These are phyloP conservation scores for Pogonophryne albipinna DNA, from an alignment of 2,797 vertebrate species.

Conservation along the genomic window DNA sequence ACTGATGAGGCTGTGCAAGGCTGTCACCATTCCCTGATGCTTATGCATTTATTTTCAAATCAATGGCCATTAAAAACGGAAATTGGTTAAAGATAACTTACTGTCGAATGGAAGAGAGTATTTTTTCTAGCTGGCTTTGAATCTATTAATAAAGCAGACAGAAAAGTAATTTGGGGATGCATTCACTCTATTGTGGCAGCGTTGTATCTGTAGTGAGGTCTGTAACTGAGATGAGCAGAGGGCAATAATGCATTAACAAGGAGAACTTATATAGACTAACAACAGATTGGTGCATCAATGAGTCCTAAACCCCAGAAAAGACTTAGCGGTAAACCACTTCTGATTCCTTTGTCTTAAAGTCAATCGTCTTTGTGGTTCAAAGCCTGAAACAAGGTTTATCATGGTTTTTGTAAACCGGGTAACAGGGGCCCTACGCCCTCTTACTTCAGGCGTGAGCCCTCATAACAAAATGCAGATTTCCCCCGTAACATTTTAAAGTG, in stretches of 20 bases:
- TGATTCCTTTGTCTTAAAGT: too few species aligned
- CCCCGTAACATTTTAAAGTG: too few species aligned
- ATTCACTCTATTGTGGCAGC: slow-evolving; percentile 37
- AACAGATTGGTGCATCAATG: too few species aligned
- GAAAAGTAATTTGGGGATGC: slow-evolving; percentile 51
- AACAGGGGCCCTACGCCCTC: too few species aligned
- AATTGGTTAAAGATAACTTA: slow-evolving; percentile 52
- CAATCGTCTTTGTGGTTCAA: too few species aligned
- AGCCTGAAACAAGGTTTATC: too few species aligned
- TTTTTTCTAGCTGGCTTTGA: slow-evolving; percentile 35
- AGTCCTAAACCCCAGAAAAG: too few species aligned
- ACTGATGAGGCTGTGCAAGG: slow-evolving; percentile 51
- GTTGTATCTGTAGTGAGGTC: slow-evolving; percentile 56
- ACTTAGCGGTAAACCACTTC: too few species aligned
- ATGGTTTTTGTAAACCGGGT: too few species aligned
- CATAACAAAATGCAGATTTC: too few species aligned
- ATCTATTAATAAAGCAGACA: slow-evolving; percentile 57
- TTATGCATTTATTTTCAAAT: slow-evolving; percentile 57
- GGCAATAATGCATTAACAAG: slow-evolving; percentile 33
- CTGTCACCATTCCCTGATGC: slow-evolving; percentile 23
- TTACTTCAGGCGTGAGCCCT: too few species aligned
- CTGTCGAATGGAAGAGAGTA: slow-evolving; percentile 33
- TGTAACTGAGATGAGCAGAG: slow-evolving; percentile 54
- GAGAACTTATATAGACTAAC: slow-evolving; percentile 5
- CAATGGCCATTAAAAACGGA: slow-evolving; percentile 50